Base-by-base conservation (phyloP, 2,797 vertebrate species). In the Acipenser oxyrinchus region DNA sequence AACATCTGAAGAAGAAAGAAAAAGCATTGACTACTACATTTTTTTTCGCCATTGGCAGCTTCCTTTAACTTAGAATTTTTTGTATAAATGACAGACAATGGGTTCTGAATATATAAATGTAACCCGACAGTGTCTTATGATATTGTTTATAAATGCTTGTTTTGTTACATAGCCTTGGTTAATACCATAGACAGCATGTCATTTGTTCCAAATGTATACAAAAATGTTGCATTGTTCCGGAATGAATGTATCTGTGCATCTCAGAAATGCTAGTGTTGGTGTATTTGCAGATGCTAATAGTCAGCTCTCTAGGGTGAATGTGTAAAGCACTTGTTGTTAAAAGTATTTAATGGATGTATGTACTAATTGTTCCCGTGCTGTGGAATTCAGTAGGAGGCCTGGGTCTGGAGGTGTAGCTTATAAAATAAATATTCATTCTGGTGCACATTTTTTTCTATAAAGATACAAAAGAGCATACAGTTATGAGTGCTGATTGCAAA, bases 211-310 rank as follows among this genome's bases (percentile, higher is more conserved):
- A 65, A 74, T 63, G 64, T 65, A 66, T 65, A 62, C 69, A 68
- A 72, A 74, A 74, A 69, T 62, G 64, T 63, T 51, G 55, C 68
- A 74, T 79, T 81, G 78, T 79, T 73, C 15, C 48, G 65, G 23
- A 18, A 50, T 58, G 50, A 59, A 52, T 64, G 62, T 57, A 64
- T 69, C 67, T 68, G 53, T 63, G 60, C 18, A 62, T 62, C 48
- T 48, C 60, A 63, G 62, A 51, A 64, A 69, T 69, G 57, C 57
- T 64, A 57, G 62, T 69, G 62, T 69, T 69, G 62, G 62, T 48
- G 67, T 69, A 49, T 63, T 69, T 64, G 64, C 53, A 13, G 67
- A 73, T 74, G 65, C 70, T 69, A 72, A 73, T 77, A 72, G 70
- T 72, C 70, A 48, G 75, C 64, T 67, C 71, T 67, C 64, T 68